Conservation (phyloP, 2,888 invertebrate species). For the Hirtodrosophila cameraria region DNA sequence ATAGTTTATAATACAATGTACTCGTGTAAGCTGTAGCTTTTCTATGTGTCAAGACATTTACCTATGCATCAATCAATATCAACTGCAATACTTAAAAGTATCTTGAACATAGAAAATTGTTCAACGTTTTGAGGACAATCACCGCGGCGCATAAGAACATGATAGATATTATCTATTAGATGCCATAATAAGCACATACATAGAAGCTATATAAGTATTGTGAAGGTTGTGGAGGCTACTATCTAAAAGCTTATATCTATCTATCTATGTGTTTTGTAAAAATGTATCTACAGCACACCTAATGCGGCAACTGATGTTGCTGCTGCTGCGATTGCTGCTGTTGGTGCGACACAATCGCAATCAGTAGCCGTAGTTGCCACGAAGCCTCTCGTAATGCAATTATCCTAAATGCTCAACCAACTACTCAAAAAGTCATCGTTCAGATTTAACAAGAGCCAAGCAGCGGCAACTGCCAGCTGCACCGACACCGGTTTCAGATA, state of each 20-base stretch:
- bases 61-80: not conserved
- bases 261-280: slow-evolving; percentile 22
- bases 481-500: slow-evolving; percentile 65
- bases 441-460: slow-evolving; percentile 79
- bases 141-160: slow-evolving; percentile 45
- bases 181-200: slow-evolving; percentile 46
- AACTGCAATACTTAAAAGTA: not conserved
- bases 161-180: slow-evolving; percentile 37
- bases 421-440: slow-evolving; percentile 82
- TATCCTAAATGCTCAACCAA: slow-evolving; percentile 81
- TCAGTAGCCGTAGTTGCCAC: slow-evolving; percentile 46
- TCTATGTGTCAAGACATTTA: too few relatives aligned
- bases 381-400: slow-evolving; percentile 76
- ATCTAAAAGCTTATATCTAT: slow-evolving; percentile 50
- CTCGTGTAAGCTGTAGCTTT: too few relatives aligned
- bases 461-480: slow-evolving; percentile 57
- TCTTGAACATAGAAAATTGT: not conserved
- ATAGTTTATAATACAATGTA: too few relatives aligned
- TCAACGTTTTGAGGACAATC: slow-evolving; percentile 34
- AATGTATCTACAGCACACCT: slow-evolving; percentile 38
- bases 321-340: slow-evolving; percentile 13
- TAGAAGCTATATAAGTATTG: slow-evolving; percentile 20
- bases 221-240: slow-evolving; percentile 57
- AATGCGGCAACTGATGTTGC: slow-evolving; percentile 1
- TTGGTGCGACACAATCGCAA: slow-evolving; percentile 47